Conservation (phyloP, 92 coral and sea anemone genomes). For the Siderastrea siderea region DNA sequence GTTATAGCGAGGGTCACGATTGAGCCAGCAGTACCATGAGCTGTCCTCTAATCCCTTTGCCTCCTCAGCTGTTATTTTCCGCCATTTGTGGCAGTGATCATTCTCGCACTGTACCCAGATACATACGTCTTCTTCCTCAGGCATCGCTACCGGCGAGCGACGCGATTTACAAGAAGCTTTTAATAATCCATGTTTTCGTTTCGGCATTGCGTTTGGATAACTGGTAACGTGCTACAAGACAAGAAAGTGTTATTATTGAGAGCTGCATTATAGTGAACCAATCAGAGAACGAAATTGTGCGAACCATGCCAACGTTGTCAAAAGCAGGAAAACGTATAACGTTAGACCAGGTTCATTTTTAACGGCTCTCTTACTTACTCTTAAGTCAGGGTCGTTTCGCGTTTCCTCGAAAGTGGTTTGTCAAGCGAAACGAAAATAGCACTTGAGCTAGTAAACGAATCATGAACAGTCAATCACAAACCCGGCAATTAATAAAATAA, state of each 20-base stretch:
- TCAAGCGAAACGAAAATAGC: no score
- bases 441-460: no score
- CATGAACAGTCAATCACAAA: no score
- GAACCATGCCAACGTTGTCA: no score
- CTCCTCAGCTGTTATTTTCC: slow-evolving; percentile 84
- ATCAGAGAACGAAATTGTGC: no score
- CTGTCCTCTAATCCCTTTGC: slow-evolving; percentile 77
- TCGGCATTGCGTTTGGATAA: slow-evolving; percentile 55
- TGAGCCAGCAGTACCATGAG: slow-evolving; percentile 94
- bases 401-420: no score
- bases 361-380: no score
- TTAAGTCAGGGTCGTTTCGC: no score
- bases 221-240: not conserved
- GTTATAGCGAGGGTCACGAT: slow-evolving; percentile 73
- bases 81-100: slow-evolving; percentile 90
- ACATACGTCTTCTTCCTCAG: slow-evolving; percentile 22
- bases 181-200: slow-evolving; percentile 55
- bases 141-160: not conserved
- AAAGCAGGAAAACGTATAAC: no score
- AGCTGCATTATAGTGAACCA: not conserved
- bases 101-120: slow-evolving; percentile 97
- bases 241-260: not conserved
- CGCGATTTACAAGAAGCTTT: slow-evolving; percentile 7
- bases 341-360: no score
- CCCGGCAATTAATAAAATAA: no score